Evolutionary conservation across 2,113 vertebrate genomes (phyloP).

Genomic region (Clupea harengus): DNA sequence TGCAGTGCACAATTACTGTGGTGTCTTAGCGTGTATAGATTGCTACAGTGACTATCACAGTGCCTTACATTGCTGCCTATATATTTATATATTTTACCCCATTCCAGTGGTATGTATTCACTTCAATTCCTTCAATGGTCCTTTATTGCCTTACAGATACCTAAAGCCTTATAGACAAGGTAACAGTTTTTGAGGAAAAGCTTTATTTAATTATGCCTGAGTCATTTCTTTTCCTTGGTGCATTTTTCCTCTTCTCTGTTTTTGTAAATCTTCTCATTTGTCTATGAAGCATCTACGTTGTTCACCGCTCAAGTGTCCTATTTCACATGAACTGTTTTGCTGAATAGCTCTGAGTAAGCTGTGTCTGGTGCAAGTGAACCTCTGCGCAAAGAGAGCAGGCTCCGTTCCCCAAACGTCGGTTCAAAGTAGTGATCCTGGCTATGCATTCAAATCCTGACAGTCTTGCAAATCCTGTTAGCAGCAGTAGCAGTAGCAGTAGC

Average conservation of each 20-base stretch:
- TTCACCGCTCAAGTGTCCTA: background rate
- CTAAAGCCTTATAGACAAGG: background rate
- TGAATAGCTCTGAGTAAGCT: background rate
- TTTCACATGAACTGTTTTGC: background rate
- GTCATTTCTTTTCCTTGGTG: background rate
- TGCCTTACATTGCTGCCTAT: background rate
- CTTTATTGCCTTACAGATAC: too few species aligned
- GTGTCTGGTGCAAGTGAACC: background rate
- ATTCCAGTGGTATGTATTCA: too few species aligned
- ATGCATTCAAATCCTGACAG: background rate
- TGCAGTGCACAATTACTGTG: too few species aligned
- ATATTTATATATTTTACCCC: too few species aligned
- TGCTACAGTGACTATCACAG: background rate
- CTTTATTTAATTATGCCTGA: background rate
- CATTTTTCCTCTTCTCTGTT: background rate
- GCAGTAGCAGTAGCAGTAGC: background rate
- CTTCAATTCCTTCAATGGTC: too few species aligned
- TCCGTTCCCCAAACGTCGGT: background rate
- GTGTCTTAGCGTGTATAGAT: too few species aligned
- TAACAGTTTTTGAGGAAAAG: too few species aligned
- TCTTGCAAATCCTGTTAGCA: background rate
- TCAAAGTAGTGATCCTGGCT: background rate
- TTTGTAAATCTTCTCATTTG: too few species aligned
- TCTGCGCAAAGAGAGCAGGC: background rate
- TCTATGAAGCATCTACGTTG: background rate